Percentiles rank a stretch among this genome's conserved stretches.
These are phyloP conservation scores for Incurvaria masculella DNA, from an alignment of 2,888 invertebrate species.

Conservation along the genomic window DNA sequence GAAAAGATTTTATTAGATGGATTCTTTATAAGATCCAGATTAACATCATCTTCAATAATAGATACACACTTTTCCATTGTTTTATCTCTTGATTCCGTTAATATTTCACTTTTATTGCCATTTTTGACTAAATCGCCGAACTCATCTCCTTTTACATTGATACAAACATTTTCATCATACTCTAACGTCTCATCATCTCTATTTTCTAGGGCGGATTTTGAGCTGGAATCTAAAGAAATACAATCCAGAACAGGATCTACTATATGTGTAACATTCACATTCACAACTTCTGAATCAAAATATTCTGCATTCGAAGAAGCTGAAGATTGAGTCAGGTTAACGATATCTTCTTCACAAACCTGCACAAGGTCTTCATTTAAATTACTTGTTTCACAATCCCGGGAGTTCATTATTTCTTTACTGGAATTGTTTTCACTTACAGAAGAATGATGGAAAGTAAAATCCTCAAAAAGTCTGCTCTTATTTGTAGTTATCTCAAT, in stretches of 20 bases:
- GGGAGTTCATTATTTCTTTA: neutral
- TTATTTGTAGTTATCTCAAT: neutral
- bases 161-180: constrained; percentile 31
- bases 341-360: constrained; percentile 16
- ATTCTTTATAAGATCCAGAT: neutral
- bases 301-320: constrained; percentile 6
- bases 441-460: constrained; percentile 25
- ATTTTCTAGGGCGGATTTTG: constrained; percentile 28
- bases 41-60: neutral
- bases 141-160: too few relatives aligned
- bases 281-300: neutral
- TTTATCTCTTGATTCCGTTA: neutral
- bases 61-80: neutral
- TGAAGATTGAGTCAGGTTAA: constrained; percentile 34
- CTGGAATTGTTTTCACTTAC: constrained; percentile 1
- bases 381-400: neutral
- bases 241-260: constrained; percentile 8
- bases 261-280: constrained; percentile 1
- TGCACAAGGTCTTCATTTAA: neutral
- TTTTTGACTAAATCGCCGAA: too few relatives aligned
- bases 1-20: neutral
- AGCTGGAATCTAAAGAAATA: too few relatives aligned
- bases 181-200: constrained; percentile 34
- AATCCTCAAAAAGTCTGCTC: constrained; percentile 27
- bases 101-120: neutral